Evolutionary conservation across 2,797 vertebrate genomes (phyloP), one percentile per base, ranked within the genome.

Genomic region (Sphenopsis melanotis): DNA sequence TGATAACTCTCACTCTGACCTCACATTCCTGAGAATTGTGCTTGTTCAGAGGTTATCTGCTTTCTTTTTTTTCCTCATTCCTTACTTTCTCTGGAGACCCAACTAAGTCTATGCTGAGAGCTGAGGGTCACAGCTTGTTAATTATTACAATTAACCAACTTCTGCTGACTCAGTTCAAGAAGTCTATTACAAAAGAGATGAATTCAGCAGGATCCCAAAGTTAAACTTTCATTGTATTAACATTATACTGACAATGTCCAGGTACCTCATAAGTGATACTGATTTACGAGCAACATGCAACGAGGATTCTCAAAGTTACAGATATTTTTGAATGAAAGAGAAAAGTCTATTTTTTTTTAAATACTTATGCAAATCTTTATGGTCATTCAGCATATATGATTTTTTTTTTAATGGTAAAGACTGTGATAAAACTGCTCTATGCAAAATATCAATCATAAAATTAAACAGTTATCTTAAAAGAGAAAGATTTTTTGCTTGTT

Each of bases 171-270:
- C 57, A 42, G 57, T 50, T 71, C 44, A 78, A 39, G 44, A 66
- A 74, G 37, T 37, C 39, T 81, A 36, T 69, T 52, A 69, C 11
- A 75, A 94, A 94, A 90, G 10, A 57, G 50, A 71, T 42, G 2
- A 89, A 82, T 96, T 94, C 66, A 91, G 52, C 61, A 87, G 41
- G 27, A 81, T 89, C 91, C 42, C 23, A 63, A 89, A 92, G 68
- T 79, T 65, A 68, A 87, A 65, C 26, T 86, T 92, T 10, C 39
- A 50, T 59, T 71, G 4, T 68, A 60, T 66, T 83, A 74, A 46
- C 70, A 82, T 36, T 89, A 20, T 21, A 64, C 4, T 93, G 29
- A 16, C 20, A 14, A 10, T 26, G 4, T 32, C 46, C 15, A 44
- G 17, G 13, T 80, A 47, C 10, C 7, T 70, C 44, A 30, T 5